phyloP scores from a whole-genome alignment of 2,888 invertebrate species.

The Mesopsocus fuscifrons region DNA sequence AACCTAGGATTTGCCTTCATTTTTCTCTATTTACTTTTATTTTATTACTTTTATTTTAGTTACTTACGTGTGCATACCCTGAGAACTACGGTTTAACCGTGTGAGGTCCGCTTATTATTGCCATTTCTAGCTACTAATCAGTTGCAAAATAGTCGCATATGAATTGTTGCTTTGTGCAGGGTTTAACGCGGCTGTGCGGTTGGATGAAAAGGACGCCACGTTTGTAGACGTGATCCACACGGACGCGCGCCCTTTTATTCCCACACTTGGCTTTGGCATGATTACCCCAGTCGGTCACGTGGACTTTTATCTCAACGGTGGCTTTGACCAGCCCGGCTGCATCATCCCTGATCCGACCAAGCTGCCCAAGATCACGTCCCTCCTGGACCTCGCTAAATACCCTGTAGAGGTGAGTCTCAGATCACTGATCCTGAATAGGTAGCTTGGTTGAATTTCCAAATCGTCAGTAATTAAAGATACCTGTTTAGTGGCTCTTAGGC shows the following conservation, averaged over 20 bases:
- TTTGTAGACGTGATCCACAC: conserved; percentile 45
- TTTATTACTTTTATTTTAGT: too few relatives aligned
- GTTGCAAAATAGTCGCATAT: too few relatives aligned
- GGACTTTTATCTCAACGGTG: conserved; percentile 52
- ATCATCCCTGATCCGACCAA: conserved; percentile 16
- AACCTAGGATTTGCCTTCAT: too few relatives aligned
- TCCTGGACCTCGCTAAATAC: conserved; percentile 19
- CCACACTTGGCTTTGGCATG: conserved; percentile 35
- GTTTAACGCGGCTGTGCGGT: conserved; percentile 25
- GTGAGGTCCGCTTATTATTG: too few relatives aligned
- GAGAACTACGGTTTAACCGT: too few relatives aligned
- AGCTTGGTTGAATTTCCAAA: too few relatives aligned
- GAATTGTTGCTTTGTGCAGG: too few relatives aligned
- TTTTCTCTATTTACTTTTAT: too few relatives aligned
- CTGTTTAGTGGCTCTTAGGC: too few relatives aligned
- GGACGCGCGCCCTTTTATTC: conserved; percentile 30
- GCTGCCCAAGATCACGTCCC: conserved; percentile 16
- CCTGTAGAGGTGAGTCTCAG: conserved; percentile 21
- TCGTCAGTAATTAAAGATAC: conserved; percentile 11
- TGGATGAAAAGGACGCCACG: conserved; percentile 35
- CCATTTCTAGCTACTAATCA: too few relatives aligned
- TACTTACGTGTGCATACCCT: too few relatives aligned
- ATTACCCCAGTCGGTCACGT: conserved; percentile 37
- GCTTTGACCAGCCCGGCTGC: conserved; percentile 45
- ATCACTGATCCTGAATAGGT: too few relatives aligned